phyloP scores from a whole-genome alignment of 1,140 invertebrate genomes.

The Danaus melanippus region DNA sequence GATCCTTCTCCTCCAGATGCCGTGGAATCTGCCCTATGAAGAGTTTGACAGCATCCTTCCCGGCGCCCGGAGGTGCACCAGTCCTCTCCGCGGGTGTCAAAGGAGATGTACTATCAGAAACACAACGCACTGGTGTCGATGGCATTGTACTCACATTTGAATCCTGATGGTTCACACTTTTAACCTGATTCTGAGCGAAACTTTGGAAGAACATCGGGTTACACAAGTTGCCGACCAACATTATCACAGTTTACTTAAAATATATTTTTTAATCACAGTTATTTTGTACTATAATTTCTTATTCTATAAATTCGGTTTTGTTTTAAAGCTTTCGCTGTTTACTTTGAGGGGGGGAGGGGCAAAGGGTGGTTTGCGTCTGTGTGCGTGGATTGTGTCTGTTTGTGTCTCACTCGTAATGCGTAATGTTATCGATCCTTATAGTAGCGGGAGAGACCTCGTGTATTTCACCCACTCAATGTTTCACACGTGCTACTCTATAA shows the following conservation, averaged over 20 bases:
- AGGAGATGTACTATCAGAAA: slow-evolving; percentile 22
- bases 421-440: slow-evolving; percentile 70
- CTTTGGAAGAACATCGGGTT: slow-evolving; percentile 49
- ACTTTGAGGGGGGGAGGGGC: slow-evolving; percentile 44
- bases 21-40: slow-evolving; percentile 95
- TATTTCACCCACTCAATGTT: slow-evolving; percentile 39
- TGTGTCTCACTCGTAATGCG: slow-evolving; percentile 60
- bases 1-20: slow-evolving; percentile 90
- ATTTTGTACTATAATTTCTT: slow-evolving; percentile 60
- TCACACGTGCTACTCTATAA: slow-evolving; percentile 37
- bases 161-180: slow-evolving; percentile 19
- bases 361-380: slow-evolving; percentile 33
- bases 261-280: slow-evolving; percentile 34
- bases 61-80: slow-evolving; percentile 59
- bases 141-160: slow-evolving; percentile 36
- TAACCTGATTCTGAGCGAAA: slow-evolving; percentile 41
- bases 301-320: slow-evolving; percentile 67
- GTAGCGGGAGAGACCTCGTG: slow-evolving; percentile 39
- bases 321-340: slow-evolving; percentile 63
- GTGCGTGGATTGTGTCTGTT: slow-evolving; percentile 52
- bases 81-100: slow-evolving; percentile 55
- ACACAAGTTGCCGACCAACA: slow-evolving; percentile 56
- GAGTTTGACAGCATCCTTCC: slow-evolving; percentile 83
- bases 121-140: slow-evolving; percentile 49
- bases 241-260: slow-evolving; percentile 19